These are phyloP conservation scores for Thripadectes ignobilis DNA, from an alignment of 2,797 vertebrate species.

Conservation along the genomic window DNA sequence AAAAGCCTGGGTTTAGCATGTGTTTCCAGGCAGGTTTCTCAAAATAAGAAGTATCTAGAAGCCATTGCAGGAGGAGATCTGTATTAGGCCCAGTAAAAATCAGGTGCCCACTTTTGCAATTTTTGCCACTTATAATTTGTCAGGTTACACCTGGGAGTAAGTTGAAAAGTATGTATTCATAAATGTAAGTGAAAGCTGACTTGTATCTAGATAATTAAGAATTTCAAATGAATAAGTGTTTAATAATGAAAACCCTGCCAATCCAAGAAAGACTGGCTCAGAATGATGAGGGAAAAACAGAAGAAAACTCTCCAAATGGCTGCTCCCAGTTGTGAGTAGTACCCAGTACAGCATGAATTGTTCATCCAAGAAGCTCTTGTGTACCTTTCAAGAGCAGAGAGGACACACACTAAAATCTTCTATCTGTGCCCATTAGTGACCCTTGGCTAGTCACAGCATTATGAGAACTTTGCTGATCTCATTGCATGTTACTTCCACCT, in stretches of 20 bases:
- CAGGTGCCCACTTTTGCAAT: fast-evolving
- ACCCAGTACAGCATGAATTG: background rate
- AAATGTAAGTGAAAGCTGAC: background rate
- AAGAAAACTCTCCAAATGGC: background rate
- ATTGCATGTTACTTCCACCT: background rate
- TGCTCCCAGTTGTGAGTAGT: background rate
- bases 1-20: background rate
- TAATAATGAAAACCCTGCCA: fast-evolving
- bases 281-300: background rate
- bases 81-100: background rate
- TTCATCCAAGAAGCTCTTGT: background rate
- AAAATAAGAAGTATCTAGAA: background rate
- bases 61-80: background rate
- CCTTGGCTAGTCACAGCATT: background rate
- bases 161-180: background rate
- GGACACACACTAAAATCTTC: background rate
- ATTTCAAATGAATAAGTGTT: background rate
- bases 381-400: background rate
- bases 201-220: background rate
- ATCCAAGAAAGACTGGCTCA: background rate
- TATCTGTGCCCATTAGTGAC: background rate
- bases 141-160: background rate
- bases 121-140: background rate
- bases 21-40: background rate
- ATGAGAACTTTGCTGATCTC: background rate